These are phyloP conservation scores for Yponomeuta sedellus DNA, from an alignment of 2,888 invertebrate genomes.

Conservation along the genomic window DNA sequence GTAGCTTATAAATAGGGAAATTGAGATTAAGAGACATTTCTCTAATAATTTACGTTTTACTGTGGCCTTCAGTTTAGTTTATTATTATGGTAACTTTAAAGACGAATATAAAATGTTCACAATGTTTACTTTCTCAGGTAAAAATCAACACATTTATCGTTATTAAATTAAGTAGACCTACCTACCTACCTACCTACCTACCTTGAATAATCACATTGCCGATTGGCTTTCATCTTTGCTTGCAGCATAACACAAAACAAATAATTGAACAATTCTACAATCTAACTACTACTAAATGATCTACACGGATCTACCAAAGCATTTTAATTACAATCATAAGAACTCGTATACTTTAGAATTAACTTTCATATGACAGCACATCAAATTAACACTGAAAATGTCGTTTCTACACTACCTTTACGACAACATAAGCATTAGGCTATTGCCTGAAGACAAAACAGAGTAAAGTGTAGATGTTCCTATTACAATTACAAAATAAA, in stretches of 20 bases:
- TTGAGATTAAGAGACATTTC: neutral
- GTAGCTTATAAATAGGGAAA: neutral
- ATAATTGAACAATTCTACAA: neutral
- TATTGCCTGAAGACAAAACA: too few relatives aligned
- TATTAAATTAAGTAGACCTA: neutral
- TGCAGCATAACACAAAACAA: neutral
- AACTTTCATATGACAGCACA: too few relatives aligned
- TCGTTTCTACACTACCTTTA: too few relatives aligned
- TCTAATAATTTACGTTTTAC: neutral
- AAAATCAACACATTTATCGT: slow-evolving; percentile 3
- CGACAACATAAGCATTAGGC: too few relatives aligned
- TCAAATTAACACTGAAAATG: too few relatives aligned
- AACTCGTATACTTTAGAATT: too few relatives aligned
- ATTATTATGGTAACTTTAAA: slow-evolving; percentile 2
- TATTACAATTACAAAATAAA: too few relatives aligned
- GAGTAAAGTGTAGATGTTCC: too few relatives aligned
- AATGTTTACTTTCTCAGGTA: neutral
- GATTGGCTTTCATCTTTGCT: neutral
- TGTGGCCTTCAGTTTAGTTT: neutral
- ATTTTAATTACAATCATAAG: too few relatives aligned
- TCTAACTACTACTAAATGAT: neutral
- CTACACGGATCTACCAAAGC: neutral
- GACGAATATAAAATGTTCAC: neutral
- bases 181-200: neutral
- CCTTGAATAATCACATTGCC: neutral